Evolutionary conservation across 2,888 invertebrate species (phyloP), one percentile per base, ranked within the genome.

Genomic region (Cecidostiba fungosa): DNA sequence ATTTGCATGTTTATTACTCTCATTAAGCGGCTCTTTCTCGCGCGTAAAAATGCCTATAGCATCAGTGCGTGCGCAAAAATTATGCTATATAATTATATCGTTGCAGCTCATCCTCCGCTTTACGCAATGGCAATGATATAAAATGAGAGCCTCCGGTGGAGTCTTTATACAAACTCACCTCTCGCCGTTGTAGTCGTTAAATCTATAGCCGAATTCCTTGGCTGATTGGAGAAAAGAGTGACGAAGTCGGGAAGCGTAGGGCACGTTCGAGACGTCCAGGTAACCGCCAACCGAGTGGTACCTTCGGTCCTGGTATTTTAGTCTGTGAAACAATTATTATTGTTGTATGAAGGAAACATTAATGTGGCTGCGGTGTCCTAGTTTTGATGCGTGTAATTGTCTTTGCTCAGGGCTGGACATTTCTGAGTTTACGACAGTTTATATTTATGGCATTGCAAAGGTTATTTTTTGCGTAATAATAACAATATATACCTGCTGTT

Each of bases 141-240:
- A 66, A 66, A 29, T 8, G 8, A 23, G 23, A 14, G 29, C 54
- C 19, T 54, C 16, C 47, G n/a, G 5, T 16, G 16, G 54, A 59
- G n/a, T n/a, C 23, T 5, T n/a, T 66, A 50, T 29, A 50, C 43
- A 16, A 14, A 26, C 43, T 14, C 50, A 89, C 89, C 88, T 88
- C 86, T 95, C 95, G 5, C 96, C 96, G 92, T 97, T 97, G 0
- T 96, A 96, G 92, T 97, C 97, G 77, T 94, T 95, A 90, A 96
- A 94, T 3, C 74, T 81, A 90, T 96, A 97, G 0, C 97, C 97
- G 47, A 97, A 91, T 90, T 97, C 96, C 80, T 94, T 91, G 0
- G 96, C 96, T 1, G 96, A 96, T 89, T 95, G 94, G 74, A 96
- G 94, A 91, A 97, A 97, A 1, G 95, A 93, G 84, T 95, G 94